phyloP scores from a whole-genome alignment of 2,797 vertebrate species.

The Octomys mimax region DNA sequence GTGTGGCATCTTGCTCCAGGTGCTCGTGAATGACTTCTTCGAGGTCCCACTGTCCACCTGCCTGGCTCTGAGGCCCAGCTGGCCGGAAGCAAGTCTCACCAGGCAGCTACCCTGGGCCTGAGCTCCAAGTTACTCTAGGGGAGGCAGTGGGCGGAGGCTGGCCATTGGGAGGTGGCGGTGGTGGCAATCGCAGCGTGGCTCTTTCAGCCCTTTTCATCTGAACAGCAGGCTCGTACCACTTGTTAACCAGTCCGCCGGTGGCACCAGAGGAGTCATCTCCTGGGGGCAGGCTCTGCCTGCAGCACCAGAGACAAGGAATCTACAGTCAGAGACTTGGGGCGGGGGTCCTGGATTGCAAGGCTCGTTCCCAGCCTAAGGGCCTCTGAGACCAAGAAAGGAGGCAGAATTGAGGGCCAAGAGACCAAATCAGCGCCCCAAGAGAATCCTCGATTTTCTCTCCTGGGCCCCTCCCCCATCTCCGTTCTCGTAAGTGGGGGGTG shows the following conservation, averaged over 20 bases:
- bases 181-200: constrained; percentile 13
- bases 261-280: constrained; percentile 58
- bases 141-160: constrained; percentile 65
- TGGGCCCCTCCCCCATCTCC: neutral
- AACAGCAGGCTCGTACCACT: constrained; percentile 46
- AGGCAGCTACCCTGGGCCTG: constrained; percentile 15
- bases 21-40: neutral
- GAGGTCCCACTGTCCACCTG: constrained; percentile 34
- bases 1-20: constrained; percentile 1
- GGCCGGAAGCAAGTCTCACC: constrained; percentile 47
- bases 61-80: neutral
- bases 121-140: constrained; percentile 69
- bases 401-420: constrained; percentile 16
- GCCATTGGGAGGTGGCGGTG: constrained; percentile 13
- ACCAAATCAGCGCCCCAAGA: neutral
- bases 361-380: neutral
- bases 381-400: neutral
- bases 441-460: neutral
- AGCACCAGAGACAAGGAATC: neutral
- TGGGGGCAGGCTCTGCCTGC: constrained; percentile 7
- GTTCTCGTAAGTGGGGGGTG: neutral
- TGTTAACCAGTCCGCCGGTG: constrained; percentile 54
- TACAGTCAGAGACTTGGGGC: neutral
- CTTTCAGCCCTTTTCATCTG: constrained; percentile 60
- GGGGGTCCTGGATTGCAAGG: neutral